Base-by-base conservation (phyloP, 2,113 vertebrate genomes). In the Zosterops japonicus region DNA sequence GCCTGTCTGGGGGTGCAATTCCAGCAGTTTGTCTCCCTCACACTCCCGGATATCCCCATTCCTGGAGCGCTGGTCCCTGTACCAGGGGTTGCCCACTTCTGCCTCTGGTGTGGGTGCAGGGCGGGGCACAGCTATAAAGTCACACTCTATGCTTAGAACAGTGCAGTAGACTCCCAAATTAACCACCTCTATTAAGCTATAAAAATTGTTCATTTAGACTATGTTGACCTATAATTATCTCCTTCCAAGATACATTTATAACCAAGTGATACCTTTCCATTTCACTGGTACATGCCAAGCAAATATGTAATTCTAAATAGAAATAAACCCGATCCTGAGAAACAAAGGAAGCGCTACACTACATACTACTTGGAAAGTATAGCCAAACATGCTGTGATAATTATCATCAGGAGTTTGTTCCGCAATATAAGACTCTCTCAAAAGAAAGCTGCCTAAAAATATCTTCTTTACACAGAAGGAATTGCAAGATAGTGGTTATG, bases 1-100 rank as follows among this genome's bases (percentile, higher is more conserved):
- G 5, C 28, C 24, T 41, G 9, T 53, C 28, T n/a, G 5, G 1
- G 11, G 27, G 28, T 46, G 20, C 22, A 50, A 23, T 46, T 52
- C 24, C 80, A 17, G 27, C 28, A 36, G 7, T 25, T 16, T 39
- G 12, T 55, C 12, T n/a, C 12, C 56, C 33, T 31, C 24, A 10
- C 8, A 14, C 1, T 9, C 27, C 36, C 0, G 0, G 42, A 57
- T 41, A 28, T 9, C 29, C 28, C 18, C 6, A 13, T 27, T 39
- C 28, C 63, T 11, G 2, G 28, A 47, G 33, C 0, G 0, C 41
- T 28, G 15, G 12, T 13, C 18, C n/a, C 28, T 25, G 9, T 19
- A 1, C 22, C 31, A 52, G 41, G 29, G 20, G 9, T 9, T 49
- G 25, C 39, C 47, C 29, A 11, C 46, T 33, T 27, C 69, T 82